A percentile compares a stretch with the other conserved stretches of the same genome.
Conservation (phyloP, 2,888 invertebrate genomes). For the Fabriciana adippe region DNA sequence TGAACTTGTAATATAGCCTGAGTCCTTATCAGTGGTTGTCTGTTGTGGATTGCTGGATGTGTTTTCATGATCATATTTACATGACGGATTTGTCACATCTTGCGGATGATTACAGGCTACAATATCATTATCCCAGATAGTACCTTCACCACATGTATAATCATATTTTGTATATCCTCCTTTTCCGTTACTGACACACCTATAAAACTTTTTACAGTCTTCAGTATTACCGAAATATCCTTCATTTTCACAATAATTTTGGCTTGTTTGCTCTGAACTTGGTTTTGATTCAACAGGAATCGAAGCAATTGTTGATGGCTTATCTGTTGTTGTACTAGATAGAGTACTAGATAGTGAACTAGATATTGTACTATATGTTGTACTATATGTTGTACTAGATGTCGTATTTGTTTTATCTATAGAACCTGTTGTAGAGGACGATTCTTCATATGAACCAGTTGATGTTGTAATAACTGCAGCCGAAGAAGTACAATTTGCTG, state of each 20-base stretch:
- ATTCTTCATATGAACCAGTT: constrained; percentile 8
- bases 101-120: constrained; percentile 78
- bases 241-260: constrained; percentile 73
- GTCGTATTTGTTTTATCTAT: constrained; percentile 19
- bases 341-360: constrained; percentile 14
- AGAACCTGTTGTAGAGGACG: constrained; percentile 7
- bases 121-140: constrained; percentile 87
- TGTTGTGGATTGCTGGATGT: constrained; percentile 39
- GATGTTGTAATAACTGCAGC: constrained; percentile 9
- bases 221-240: constrained; percentile 86
- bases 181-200: constrained; percentile 86
- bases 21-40: constrained; percentile 26
- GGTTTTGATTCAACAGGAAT: constrained; percentile 29
- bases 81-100: constrained; percentile 66
- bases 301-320: constrained; percentile 18
- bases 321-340: constrained; percentile 34
- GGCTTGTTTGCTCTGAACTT: neutral
- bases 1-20: constrained; percentile 39
- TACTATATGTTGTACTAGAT: constrained; percentile 34
- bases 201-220: constrained; percentile 89
- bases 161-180: constrained; percentile 85
- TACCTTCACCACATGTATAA: constrained; percentile 88
- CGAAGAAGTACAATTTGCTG: constrained; percentile 10
- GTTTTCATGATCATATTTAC: constrained; percentile 45
- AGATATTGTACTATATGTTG: constrained; percentile 31